phyloP scores from a whole-genome alignment of 1,140 invertebrate species.

The Panagrolaimus sp. region DNA sequence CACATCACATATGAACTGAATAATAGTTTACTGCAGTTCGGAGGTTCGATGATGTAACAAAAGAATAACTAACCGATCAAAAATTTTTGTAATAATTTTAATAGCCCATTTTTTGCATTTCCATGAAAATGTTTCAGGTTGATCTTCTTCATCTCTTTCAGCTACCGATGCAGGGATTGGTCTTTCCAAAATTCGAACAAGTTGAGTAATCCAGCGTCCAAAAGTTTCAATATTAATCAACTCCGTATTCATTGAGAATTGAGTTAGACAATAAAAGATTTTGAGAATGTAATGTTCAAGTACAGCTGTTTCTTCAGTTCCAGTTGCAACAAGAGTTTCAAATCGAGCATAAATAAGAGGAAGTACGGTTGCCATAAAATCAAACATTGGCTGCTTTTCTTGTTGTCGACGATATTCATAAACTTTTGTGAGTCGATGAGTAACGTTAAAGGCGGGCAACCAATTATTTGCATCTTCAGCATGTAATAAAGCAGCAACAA shows the following conservation, averaged over 20 bases:
- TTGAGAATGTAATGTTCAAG: conserved; percentile 94
- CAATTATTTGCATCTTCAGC: conserved; percentile 77
- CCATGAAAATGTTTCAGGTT: conserved; percentile 85
- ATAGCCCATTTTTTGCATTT: conserved; percentile 98
- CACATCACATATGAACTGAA: neutral
- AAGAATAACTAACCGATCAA: conserved; percentile 73
- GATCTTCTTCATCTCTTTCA: conserved; percentile 71
- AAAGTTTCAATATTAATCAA: conserved; percentile 81
- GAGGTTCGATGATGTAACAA: neutral
- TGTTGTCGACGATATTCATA: conserved; percentile 89
- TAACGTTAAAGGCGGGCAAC: conserved; percentile 81
- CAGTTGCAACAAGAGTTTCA: conserved; percentile 73
- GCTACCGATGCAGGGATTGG: conserved; percentile 77
- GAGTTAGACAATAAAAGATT: conserved; percentile 86
- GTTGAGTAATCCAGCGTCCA: conserved; percentile 91
- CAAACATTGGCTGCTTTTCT: conserved; percentile 79
- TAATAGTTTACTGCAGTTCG: neutral
- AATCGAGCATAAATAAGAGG: conserved; percentile 85
- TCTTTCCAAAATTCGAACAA: conserved; percentile 66
- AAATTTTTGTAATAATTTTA: conserved; percentile 84
- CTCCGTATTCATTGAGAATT: conserved; percentile 84
- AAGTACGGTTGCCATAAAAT: conserved; percentile 86
- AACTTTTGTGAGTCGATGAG: conserved; percentile 91
- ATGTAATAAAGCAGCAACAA: conserved; percentile 77
- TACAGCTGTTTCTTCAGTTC: conserved; percentile 76